Evolutionary conservation across 2,113 vertebrate species (phyloP), one percentile per base, ranked within the genome.

Genomic region (Pipra filicauda): DNA sequence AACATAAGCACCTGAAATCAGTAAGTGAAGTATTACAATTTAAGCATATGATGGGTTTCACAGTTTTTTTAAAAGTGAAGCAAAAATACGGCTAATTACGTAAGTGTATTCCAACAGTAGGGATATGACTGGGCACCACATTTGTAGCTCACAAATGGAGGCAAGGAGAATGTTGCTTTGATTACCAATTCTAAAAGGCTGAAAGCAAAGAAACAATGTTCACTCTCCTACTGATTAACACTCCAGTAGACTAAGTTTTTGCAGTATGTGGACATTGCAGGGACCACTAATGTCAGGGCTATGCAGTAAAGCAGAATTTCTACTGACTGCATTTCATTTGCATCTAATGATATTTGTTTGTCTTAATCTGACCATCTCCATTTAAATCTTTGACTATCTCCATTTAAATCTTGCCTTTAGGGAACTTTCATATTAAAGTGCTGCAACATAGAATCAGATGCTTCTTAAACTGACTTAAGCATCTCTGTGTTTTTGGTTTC

Each of bases 401-500:
- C 12, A 14, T 48, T 71, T 54, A 61, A 54, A 73, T 14, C 37
- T 43, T 78, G 19, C 31, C 69, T 64, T 82, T 95, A 83, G 77
- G 90, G 41, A 88, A 13, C 51, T 95, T 82, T 21, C 33, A 27
- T 59, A 54, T 54, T 55, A 71, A 94, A 91, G 73, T 26, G 31
- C 76, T 84, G 67, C 4, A 26, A 54, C 39, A 43, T 20, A 62
- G 51, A 48, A 66, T 85, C 93, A 71, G 39, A 67, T 76, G 71
- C 55, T 93, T 28, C 89, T 92, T 88, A 93, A 97, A 58, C 85
- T 96, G 94, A 88, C 83, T 91, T 91, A 93, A 94, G 70, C 48
- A 76, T 72, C 43, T 71, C 74, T 94, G 58, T 84, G 73, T 23
- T 85, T 77, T 78, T 94, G 85, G 66, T 74, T 93, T 89, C 66